These are phyloP conservation scores for Paracyprichromis sp. DNA, from an alignment of 2,113 vertebrate species.

Conservation along the genomic window DNA sequence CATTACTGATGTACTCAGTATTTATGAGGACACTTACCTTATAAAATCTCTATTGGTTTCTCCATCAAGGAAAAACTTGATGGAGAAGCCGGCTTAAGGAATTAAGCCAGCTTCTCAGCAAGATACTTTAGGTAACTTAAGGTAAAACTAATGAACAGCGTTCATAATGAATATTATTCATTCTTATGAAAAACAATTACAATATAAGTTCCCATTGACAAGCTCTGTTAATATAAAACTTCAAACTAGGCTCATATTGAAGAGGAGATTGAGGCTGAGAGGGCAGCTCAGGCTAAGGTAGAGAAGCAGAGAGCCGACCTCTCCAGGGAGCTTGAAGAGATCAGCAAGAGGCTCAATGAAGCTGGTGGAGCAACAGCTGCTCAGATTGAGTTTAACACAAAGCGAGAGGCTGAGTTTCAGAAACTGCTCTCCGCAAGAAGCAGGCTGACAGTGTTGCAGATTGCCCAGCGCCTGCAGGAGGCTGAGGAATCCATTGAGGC, in stretches of 20 bases:
- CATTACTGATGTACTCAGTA: background rate
- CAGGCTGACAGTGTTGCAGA: too few relatives aligned
- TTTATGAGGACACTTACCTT: background rate
- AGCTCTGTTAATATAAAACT: background rate
- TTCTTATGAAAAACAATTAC: background rate
- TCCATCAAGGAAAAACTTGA: background rate
- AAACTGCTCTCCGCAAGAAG: too few relatives aligned
- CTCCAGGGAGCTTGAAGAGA: too few relatives aligned
- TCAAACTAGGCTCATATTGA: background rate
- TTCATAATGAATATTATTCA: background rate
- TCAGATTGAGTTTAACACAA: too few relatives aligned
- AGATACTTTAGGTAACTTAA: background rate
- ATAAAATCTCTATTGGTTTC: background rate
- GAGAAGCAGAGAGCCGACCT: too few relatives aligned
- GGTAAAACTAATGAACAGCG: background rate
- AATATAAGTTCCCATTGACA: background rate
- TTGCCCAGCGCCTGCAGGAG: slow-evolving; percentile 46
- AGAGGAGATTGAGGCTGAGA: too few relatives aligned
- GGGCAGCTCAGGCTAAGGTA: too few relatives aligned
- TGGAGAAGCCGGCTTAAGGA: background rate
- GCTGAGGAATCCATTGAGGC: too few relatives aligned
- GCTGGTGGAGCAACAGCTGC: too few relatives aligned
- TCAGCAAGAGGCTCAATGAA: accelerated
- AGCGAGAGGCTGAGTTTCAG: too few relatives aligned
- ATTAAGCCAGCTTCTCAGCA: background rate